Percentiles rank a stretch among this genome's conserved stretches.
phyloP scores from a whole-genome alignment of 2,888 invertebrate species.

The Melolontha melolontha region DNA sequence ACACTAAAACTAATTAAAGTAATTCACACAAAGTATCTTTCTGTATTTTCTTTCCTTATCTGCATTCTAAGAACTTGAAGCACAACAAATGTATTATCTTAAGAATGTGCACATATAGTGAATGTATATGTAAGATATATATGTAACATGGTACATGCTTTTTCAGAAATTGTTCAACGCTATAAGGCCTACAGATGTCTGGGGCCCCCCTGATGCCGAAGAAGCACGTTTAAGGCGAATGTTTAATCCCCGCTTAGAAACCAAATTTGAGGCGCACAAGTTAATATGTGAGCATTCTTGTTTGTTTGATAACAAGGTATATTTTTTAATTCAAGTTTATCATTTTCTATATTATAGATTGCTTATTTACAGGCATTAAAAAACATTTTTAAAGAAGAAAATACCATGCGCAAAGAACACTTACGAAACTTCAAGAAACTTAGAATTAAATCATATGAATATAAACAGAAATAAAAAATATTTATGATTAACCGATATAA shows the following conservation, averaged over 20 bases:
- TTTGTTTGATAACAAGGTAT: slow-evolving; percentile 41
- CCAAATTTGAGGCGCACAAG: slow-evolving; percentile 43
- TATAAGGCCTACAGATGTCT: slow-evolving; percentile 44
- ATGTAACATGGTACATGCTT: neutral
- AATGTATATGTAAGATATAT: no score
- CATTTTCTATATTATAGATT: neutral
- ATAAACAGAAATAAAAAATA: no score
- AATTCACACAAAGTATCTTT: no score
- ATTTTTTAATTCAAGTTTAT: neutral
- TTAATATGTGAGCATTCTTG: slow-evolving; percentile 47
- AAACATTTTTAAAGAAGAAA: slow-evolving; percentile 27
- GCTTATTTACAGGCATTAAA: slow-evolving; percentile 11
- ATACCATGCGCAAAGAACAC: slow-evolving; percentile 23
- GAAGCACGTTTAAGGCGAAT: slow-evolving; percentile 43
- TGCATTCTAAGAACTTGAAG: no score
- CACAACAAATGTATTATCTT: no score
- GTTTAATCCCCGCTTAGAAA: slow-evolving; percentile 48
- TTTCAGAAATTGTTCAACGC: slow-evolving; percentile 45
- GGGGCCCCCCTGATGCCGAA: slow-evolving; percentile 48
- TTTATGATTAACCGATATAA: no score
- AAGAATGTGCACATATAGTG: no score
- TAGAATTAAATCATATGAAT: no score
- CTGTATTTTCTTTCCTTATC: no score
- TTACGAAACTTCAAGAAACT: slow-evolving; percentile 16
- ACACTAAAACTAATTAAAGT: no score